phyloP scores from a whole-genome alignment of 64 coral and sea anemone species.

The Pocillopora damicornis region DNA sequence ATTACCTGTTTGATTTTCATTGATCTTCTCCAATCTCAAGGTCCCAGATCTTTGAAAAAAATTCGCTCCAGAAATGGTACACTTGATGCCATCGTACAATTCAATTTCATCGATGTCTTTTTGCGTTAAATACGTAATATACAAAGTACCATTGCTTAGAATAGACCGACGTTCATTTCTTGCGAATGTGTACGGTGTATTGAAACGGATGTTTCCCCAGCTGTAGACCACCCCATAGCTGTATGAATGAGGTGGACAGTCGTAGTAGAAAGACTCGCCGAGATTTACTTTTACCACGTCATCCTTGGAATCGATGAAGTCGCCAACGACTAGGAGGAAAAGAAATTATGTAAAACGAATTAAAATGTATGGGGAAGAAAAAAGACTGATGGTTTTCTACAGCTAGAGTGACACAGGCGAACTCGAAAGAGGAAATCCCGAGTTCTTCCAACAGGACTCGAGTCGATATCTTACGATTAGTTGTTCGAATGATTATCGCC shows the following conservation, averaged over 20 bases:
- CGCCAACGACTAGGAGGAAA: not conserved
- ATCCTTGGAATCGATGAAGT: not conserved
- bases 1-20: not conserved
- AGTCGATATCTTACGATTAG: too few relatives aligned
- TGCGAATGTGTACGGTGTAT: not conserved
- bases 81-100: not conserved
- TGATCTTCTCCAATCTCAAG: not conserved
- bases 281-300: not conserved
- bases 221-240: constrained; percentile 23
- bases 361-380: too few relatives aligned
- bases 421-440: too few relatives aligned
- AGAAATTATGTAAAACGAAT: not conserved
- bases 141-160: constrained; percentile 24
- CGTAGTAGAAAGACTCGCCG: not conserved
- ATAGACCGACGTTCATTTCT: constrained; percentile 4
- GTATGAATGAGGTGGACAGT: not conserved
- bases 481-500: too few relatives aligned
- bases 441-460: too few relatives aligned
- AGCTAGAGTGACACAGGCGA: too few relatives aligned
- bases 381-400: too few relatives aligned
- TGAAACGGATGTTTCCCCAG: not conserved
- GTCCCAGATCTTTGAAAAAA: not conserved
- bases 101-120: constrained; percentile 20
- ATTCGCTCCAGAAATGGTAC: constrained; percentile 15
- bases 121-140: constrained; percentile 30